Conservation (phyloP, 2,797 vertebrate species). For the Odontamblyopus rebecca region DNA sequence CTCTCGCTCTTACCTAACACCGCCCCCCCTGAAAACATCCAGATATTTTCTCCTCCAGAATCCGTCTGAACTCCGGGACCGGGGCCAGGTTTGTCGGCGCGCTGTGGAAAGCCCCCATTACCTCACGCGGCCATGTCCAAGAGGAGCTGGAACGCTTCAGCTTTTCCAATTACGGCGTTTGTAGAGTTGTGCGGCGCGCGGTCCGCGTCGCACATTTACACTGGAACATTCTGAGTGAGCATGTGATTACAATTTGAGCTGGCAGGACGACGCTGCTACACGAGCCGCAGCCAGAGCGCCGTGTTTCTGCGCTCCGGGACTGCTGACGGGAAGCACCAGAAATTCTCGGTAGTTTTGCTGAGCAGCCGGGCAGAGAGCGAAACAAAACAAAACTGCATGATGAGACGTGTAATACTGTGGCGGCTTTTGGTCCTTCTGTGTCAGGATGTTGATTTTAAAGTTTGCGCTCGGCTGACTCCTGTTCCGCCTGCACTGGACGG, state of each 20-base stretch:
- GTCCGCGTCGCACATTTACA: neutral
- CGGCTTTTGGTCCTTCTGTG: too few relatives aligned
- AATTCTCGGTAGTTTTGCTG: neutral
- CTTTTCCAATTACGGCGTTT: conserved; percentile 23
- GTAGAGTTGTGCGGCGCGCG: neutral
- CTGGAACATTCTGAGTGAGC: conserved; percentile 5
- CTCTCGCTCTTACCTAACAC: conserved; percentile 2
- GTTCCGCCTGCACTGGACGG: too few relatives aligned
- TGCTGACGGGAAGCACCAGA: neutral
- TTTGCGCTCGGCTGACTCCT: too few relatives aligned
- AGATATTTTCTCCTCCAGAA: conserved; percentile 22
- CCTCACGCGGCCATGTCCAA: conserved; percentile 7
- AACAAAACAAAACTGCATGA: neutral
- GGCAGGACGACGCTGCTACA: neutral
- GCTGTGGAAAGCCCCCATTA: conserved; percentile 17
- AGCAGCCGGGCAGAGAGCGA: neutral
- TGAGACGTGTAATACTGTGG: too few relatives aligned
- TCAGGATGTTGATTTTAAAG: too few relatives aligned
- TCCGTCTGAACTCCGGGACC: conserved; percentile 9
- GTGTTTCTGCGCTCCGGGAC: neutral
- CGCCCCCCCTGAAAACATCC: neutral
- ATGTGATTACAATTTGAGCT: neutral
- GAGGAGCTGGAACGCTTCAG: conserved; percentile 20
- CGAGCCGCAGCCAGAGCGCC: neutral
- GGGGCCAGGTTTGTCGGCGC: conserved; percentile 1